These are phyloP conservation scores for Drepanosiphum platanoidis DNA, from an alignment of 2,888 invertebrate genomes.

Conservation along the genomic window DNA sequence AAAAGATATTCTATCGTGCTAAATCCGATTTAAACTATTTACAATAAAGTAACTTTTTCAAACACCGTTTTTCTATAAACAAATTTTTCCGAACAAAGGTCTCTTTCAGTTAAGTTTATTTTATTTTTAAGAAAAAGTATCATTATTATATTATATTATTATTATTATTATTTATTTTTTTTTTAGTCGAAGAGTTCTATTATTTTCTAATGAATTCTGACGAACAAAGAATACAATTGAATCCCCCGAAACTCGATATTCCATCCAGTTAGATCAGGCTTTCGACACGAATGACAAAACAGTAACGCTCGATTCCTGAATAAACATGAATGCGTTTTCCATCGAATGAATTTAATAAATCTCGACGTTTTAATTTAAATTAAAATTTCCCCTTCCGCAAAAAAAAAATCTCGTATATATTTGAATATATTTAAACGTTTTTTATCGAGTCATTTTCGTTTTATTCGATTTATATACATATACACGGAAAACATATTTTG, in stretches of 20 bases:
- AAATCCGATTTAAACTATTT: not conserved
- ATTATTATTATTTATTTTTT: not conserved
- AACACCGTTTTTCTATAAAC: not conserved
- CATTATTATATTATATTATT: not conserved
- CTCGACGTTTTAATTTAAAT: not conserved
- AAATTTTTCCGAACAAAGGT: not conserved
- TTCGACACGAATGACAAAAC: not conserved
- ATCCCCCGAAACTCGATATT: not conserved
- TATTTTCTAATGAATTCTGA: not conserved
- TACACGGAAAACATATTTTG: too few relatives aligned
- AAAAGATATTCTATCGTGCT: not conserved
- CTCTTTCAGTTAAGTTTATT: not conserved
- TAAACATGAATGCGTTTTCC: not conserved
- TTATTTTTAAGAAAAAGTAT: not conserved
- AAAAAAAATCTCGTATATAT: not conserved
- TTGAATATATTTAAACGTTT: not conserved
- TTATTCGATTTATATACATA: too few relatives aligned
- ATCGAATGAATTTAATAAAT: constrained; percentile 3
- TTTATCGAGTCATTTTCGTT: too few relatives aligned
- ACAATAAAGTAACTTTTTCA: not conserved
- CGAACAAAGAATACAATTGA: not conserved
- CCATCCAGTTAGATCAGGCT: not conserved
- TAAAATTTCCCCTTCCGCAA: not conserved
- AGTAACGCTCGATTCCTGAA: not conserved
- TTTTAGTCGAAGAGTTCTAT: not conserved